Evolutionary conservation across 2,888 invertebrate species (phyloP), one percentile per base, ranked within the genome.

Genomic region (Coelopa pilipes): DNA sequence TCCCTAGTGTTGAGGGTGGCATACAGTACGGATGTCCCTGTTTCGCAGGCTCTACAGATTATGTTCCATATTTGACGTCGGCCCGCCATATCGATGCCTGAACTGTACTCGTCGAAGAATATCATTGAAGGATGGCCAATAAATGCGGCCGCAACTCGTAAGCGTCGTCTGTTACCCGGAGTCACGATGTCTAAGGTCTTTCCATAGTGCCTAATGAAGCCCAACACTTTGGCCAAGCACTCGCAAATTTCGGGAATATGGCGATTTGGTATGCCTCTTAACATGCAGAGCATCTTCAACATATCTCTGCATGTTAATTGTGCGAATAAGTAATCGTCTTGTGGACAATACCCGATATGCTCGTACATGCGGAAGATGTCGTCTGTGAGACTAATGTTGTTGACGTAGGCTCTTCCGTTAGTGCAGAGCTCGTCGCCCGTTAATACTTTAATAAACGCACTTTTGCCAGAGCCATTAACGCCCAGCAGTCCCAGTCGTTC

Each of bases 401-500:
- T 88, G 17, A 95, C 90, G 86, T 89, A 93, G 0, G 92, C 93
- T 70, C 92, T 90, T 0, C 95, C 95, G 68, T 89, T 89, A 0
- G 92, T 90, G 13, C 93, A 90, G 3, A 87, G 85, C 81, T 92
- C 92, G 82, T 95, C 95, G 0, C 96, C 96, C 68, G 96, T 96
- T 80, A 96, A 88, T 93, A 96, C 95, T 87, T 94, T 94, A 85
- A 97, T 97, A 0, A 96, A 96, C 0, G 93, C 92, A 0, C 94
- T 95, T 86, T 95, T 96, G 0, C 95, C 96, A 1, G 95, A 95
- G 9, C 96, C 95, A 84, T 96, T 95, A 0, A 94, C 92, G 0
- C 96, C 94, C 62, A 95, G 88, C 59, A 95, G 86, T 2, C 95
- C 95, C 81, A 95, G 95, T 82, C 94, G 94, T 86, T 95, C 95